Conservation (phyloP, 2,888 invertebrate genomes). For the Macaria liturata region DNA sequence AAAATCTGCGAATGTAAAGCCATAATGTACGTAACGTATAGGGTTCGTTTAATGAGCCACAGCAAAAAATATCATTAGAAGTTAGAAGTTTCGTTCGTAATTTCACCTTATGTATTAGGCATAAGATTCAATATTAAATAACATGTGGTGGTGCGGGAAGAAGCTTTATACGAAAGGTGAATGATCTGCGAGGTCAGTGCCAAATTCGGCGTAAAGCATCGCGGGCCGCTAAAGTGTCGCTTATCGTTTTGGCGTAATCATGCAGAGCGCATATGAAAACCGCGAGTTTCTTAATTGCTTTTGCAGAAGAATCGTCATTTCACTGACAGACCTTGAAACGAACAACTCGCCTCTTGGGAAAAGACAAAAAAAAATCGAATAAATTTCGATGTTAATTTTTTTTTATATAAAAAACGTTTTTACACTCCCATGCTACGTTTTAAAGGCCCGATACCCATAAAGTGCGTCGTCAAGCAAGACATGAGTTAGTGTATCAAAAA, state of each 20-base stretch:
- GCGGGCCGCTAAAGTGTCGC: conserved; percentile 65
- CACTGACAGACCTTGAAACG: conserved; percentile 6
- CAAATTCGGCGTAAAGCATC: conserved; percentile 70
- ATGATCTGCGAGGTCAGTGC: conserved; percentile 77
- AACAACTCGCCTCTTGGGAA: conserved; percentile 9
- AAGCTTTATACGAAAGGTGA: conserved; percentile 52
- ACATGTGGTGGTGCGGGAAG: conserved; percentile 7
- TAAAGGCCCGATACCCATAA: conserved; percentile 60
- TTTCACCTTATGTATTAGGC: conserved; percentile 18
- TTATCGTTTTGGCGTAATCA: conserved; percentile 37
- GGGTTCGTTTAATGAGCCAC: conserved; percentile 23
- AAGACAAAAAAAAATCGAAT: background rate
- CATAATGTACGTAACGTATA: conserved; percentile 25
- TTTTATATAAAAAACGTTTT: too few species aligned
- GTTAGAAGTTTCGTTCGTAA: conserved; percentile 1
- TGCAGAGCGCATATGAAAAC: conserved; percentile 20
- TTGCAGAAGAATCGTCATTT: conserved; percentile 21
- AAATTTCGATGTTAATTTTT: background rate
- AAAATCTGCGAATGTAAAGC: conserved; percentile 18
- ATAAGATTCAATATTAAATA: conserved; percentile 23
- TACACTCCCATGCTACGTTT: conserved; percentile 55
- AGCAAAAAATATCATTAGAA: conserved; percentile 17
- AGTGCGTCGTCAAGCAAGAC: conserved; percentile 62
- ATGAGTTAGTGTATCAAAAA: conserved; percentile 76
- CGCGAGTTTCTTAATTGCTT: conserved; percentile 36